Evolutionary conservation across 2,888 invertebrate genomes (phyloP), one percentile per base, ranked within the genome.

Genomic region (Tuta absoluta): DNA sequence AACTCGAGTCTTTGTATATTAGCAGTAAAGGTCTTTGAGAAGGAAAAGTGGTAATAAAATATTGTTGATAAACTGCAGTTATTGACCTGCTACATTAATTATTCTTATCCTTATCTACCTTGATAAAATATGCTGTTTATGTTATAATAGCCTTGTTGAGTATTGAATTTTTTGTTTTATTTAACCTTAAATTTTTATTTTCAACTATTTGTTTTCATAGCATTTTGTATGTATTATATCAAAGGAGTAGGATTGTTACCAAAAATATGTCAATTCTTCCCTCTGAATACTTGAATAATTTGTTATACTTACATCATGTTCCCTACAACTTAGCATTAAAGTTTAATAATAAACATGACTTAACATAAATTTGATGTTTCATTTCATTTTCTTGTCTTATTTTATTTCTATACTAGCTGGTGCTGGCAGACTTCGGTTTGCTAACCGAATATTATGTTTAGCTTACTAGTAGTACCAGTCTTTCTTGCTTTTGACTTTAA

Each of bases 321-420:
- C 84, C 82, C 82, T 85, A 80, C 83, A 86, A 85, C 80, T 80
- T 86, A 87, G 85, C 75, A 82, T 87, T 86, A 53, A 51, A 87
- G 81, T 82, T 79, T 81, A 87, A 56, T 56, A 56, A 83, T 89
- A 90, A 89, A 89, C 81, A 85, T 82, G 79, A 85, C 84, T 87
- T 63, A 88, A 88, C 49, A 49, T 53, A 53, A 53, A 23, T 53
- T 53, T 12, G 51, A 21, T 24, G 51, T 53, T 53, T 53, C 1
- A 23, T 53, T 53, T 53, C 10, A 23, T 17, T 19, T 4, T 19
- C 7, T n/a, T 17, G 19, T 48, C 19, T 45, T 2, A 11, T n/a
- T 7, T 2, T 41, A 3, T 41, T 2, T 41, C 28, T 28, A 4
- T 28, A 28, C 5, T n/a, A n/a, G n/a, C n/a, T n/a, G n/a, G n/a